Evolutionary conservation across 1,140 invertebrate genomes (phyloP), one percentile per base, ranked within the genome.

Genomic region (Hyles vespertilio): DNA sequence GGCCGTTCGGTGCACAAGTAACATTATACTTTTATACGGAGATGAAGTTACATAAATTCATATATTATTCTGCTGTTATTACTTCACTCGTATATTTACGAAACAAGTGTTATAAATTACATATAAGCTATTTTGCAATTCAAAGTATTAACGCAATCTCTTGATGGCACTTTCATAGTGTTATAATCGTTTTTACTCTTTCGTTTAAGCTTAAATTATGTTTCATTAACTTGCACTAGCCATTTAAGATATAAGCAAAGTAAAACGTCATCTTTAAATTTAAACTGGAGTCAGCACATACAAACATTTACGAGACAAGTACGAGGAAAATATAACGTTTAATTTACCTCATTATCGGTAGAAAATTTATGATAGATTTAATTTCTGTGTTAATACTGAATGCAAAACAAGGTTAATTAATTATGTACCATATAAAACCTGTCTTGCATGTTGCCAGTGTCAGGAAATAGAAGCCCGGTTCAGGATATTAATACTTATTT

Each of bases 391-490:
- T 40, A 59, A 44, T 49, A 45, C 22, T 33, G 22, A 33, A n/a
- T n/a, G 49, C 34, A 32, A 40, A 49, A 40, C 51, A 34, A 33
- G 22, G 51, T 59, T 52, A 59, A 40, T 40, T 40, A 40, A 58
- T 59, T 44, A 46, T 47, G 57, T 49, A 50, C 57, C 34, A 59
- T 46, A 59, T 59, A 48, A 59, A 54, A 54, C 52, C 51, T 33
- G 51, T 59, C 51, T 54, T 34, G 49, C 32, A 10, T 51, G 40
- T 36, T 45, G 43, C 45, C n/a, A 12, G 57, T 52, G 32, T 40
- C 32, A 51, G 52, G 50, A 49, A 54, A 48, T 48, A 55, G 34
- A 54, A 59, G 49, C 33, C 32, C 7, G 36, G 44, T 50, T 59
- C 44, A 59, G 44, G 43, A 43, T 59, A 44, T 59, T 50, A 59